A percentile compares a stretch with the other conserved stretches of the same genome.
phyloP scores from a whole-genome alignment of 2,888 invertebrate genomes.

The Osedax fenrisi region DNA sequence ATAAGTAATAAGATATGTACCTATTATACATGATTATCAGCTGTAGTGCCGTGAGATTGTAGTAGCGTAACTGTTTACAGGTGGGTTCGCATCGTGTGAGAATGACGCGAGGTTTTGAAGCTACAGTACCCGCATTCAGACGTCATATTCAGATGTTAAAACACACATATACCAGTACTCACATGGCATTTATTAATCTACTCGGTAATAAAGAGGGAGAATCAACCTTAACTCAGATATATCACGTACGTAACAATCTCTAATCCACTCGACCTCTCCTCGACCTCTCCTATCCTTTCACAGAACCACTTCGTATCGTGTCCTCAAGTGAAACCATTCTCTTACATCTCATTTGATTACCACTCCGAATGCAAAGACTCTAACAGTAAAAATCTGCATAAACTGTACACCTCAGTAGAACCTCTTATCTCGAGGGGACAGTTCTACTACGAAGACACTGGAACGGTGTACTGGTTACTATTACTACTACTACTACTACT shows the following conservation, averaged over 20 bases:
- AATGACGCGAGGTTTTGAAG: conserved; percentile 85
- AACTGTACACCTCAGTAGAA: conserved; percentile 68
- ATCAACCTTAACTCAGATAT: conserved; percentile 71
- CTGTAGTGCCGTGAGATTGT: too few species aligned
- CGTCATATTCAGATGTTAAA: conserved; percentile 74
- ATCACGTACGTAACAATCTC: conserved; percentile 40
- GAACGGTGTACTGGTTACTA: not conserved
- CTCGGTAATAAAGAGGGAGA: conserved; percentile 90
- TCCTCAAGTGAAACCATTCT: conserved; percentile 62
- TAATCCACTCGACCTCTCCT: not conserved
- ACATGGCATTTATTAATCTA: conserved; percentile 79
- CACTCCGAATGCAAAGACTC: conserved; percentile 82
- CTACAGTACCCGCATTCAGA: conserved; percentile 81
- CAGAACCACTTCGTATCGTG: conserved; percentile 73
- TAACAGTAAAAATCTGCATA: conserved; percentile 66
- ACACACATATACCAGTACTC: conserved; percentile 66
- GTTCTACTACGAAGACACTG: conserved; percentile 52
- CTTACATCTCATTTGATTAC: conserved; percentile 85
- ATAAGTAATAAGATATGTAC: too few species aligned
- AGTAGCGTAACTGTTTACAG: conserved; percentile 46
- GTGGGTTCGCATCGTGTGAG: conserved; percentile 97
- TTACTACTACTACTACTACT: too few species aligned
- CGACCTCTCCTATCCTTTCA: conserved; percentile 37
- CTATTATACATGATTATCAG: too few species aligned
- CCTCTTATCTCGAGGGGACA: conserved; percentile 64